These are phyloP conservation scores for Meteorus cinctellus DNA, from an alignment of 2,888 invertebrate species.

Conservation along the genomic window DNA sequence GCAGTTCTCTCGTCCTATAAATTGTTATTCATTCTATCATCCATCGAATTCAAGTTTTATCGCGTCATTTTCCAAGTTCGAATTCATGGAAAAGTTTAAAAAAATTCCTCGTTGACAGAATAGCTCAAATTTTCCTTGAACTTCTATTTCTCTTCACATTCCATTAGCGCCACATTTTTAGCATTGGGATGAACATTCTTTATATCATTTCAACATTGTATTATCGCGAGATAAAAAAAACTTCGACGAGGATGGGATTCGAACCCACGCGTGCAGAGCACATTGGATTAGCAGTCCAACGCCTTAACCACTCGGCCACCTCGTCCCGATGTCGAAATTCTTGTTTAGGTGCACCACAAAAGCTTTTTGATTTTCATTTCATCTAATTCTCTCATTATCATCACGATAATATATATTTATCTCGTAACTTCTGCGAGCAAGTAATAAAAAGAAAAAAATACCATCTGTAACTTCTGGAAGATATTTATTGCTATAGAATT, in stretches of 20 bases:
- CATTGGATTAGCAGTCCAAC: slow-evolving; percentile 75
- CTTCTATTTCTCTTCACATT: too few relatives aligned
- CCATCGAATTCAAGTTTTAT: too few relatives aligned
- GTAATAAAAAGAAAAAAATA: background rate
- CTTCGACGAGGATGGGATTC: slow-evolving; percentile 73
- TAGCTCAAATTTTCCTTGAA: too few relatives aligned
- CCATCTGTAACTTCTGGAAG: background rate
- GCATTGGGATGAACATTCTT: too few relatives aligned
- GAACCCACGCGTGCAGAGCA: slow-evolving; percentile 74
- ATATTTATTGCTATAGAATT: background rate
- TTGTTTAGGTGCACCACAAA: background rate
- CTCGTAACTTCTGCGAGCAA: background rate
- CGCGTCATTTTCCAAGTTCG: too few relatives aligned
- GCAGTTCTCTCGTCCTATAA: too few relatives aligned
- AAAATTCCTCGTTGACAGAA: too few relatives aligned
- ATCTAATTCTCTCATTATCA: background rate
- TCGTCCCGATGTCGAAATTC: slow-evolving; percentile 46
- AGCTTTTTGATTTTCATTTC: background rate
- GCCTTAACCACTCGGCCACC: slow-evolving; percentile 74
- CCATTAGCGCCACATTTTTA: too few relatives aligned
- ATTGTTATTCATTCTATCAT: too few relatives aligned
- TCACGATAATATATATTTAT: background rate
- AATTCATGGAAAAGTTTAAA: too few relatives aligned
- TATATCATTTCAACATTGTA: too few relatives aligned
- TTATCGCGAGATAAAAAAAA: slow-evolving; percentile 39